phyloP scores from a whole-genome alignment of 2,797 vertebrate species.

The Arctocebus calabarensis region DNA sequence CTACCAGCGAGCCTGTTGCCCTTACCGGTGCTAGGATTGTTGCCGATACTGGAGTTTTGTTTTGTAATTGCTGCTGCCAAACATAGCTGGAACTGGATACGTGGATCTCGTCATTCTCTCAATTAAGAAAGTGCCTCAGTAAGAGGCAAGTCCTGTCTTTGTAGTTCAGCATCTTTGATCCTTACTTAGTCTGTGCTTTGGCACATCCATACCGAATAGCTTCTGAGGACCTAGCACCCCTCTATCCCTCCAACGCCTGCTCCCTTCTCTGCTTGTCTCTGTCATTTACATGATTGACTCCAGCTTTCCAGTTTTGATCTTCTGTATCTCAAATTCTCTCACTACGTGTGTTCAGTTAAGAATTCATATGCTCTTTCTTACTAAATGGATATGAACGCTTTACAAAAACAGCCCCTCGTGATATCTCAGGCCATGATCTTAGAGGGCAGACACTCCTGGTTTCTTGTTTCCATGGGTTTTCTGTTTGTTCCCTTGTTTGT shows the following conservation, averaged over 20 bases:
- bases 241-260: constrained; percentile 1
- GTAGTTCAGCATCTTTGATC: constrained; percentile 2
- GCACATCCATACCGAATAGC: background rate
- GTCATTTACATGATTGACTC: background rate
- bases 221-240: constrained; percentile 39
- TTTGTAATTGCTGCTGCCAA: background rate
- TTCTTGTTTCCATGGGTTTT: constrained; percentile 6
- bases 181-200: constrained; percentile 47
- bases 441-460: constrained; percentile 24
- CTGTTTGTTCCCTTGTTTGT: background rate
- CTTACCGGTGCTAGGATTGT: accelerated
- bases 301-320: constrained; percentile 29
- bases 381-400: background rate
- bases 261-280: background rate
- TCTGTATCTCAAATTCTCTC: constrained; percentile 45
- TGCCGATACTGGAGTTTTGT: background rate
- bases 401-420: background rate
- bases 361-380: constrained; percentile 21
- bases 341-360: constrained; percentile 40
- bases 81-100: background rate
- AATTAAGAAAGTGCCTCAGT: constrained; percentile 49
- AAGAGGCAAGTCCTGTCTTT: background rate
- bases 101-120: constrained; percentile 16
- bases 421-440: background rate
- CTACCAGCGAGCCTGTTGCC: background rate